Base-by-base conservation (phyloP, 2,888 invertebrate species). In the Gastrophysa polygoni region DNA sequence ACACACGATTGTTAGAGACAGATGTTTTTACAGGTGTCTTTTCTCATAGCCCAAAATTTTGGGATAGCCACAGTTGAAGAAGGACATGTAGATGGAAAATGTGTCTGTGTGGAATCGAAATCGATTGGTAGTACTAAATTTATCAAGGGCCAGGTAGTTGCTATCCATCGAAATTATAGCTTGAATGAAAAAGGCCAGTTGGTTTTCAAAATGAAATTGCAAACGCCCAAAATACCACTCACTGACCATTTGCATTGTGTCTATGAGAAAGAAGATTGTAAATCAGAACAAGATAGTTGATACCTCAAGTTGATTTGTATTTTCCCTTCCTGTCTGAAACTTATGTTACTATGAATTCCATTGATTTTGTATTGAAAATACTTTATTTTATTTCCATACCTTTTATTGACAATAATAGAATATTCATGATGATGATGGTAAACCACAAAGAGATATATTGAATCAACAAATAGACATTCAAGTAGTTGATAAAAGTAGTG, bases 141-240 rank as follows among this genome's bases (percentile, higher is more conserved):
- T 29, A 21, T 16, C 24, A 34, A 48, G 14, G 16, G 14, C 10
- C 18, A 20, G 21, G 60, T 60, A 14, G 32, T 47, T 21, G 60
- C 48, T 0, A 38, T 56, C 5, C 18, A 50, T 14, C 24, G 61
- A 29, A 18, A 43, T 28, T 61, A 57, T 38, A 24, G 16, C n/a
- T 57, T 61, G 32, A 61, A 57, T 28, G 57, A 51, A 1, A 20
- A 61, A 16, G 56, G 56, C 2, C 49, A 61, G 21, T 20, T 61
- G 43, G 29, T 18, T 4, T 61, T 46, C 32, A 61, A 16, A 10
- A 24, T 50, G 10, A 18, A 24, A 14, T 8, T 61, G 2, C 56
- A 61, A 50, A 61, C 61, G 5, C 16, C n/a, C 5, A 32, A 20
- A 1, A 43, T 49, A 32, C 61, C 61, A 8, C 29, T 57, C n/a